Conservation (phyloP, 2,888 invertebrate genomes). For the Cyclophora punctaria region DNA sequence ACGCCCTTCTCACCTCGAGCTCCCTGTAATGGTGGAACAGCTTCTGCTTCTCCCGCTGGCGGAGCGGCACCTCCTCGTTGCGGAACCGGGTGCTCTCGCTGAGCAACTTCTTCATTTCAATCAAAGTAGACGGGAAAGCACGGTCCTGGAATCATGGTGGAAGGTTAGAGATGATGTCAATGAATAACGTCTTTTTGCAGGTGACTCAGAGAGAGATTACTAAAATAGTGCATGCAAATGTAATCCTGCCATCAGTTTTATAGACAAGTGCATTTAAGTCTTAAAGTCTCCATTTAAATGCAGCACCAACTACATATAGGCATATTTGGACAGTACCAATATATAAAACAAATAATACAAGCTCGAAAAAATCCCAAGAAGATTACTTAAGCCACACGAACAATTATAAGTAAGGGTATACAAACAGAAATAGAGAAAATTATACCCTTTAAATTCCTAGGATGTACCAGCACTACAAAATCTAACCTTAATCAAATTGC, state of each 20-base stretch:
- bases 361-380: too few species aligned
- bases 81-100: slow-evolving; percentile 94
- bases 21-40: slow-evolving; percentile 90
- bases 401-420: neutral
- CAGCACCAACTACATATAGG: too few species aligned
- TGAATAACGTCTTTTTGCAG: too few species aligned
- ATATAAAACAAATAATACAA: too few species aligned
- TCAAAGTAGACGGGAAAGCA: slow-evolving; percentile 92
- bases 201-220: too few species aligned
- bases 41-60: slow-evolving; percentile 92
- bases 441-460: too few species aligned
- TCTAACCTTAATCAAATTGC: neutral
- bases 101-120: slow-evolving; percentile 96
- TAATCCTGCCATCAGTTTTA: too few species aligned
- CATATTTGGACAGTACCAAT: too few species aligned
- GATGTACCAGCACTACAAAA: neutral
- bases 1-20: slow-evolving; percentile 72
- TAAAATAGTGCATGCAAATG: too few species aligned
- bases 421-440: neutral
- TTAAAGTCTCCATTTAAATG: too few species aligned
- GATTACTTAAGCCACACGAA: too few species aligned
- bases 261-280: neutral
- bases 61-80: slow-evolving; percentile 93
- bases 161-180: too few species aligned
- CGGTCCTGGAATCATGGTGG: slow-evolving; percentile 77